A percentile compares a stretch with the other conserved stretches of the same genome.
Evolutionary conservation across 2,797 vertebrate genomes (phyloP).

Genomic region (Pseudocheirus occidentalis): DNA sequence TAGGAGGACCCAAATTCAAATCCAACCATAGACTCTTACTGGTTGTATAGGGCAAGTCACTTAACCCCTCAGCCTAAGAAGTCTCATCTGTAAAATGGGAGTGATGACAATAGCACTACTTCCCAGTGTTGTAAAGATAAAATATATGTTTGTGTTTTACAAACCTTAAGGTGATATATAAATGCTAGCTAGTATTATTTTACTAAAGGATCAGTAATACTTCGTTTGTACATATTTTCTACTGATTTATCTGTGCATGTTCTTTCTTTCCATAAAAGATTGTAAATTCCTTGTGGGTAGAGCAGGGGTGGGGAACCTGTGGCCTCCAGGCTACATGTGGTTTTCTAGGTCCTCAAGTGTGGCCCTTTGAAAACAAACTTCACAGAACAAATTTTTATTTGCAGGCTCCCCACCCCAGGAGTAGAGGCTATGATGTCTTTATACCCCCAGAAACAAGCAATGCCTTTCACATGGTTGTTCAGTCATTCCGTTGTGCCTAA

Average conservation of each 20-base stretch:
- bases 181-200: neutral
- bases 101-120: neutral
- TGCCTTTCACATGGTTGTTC: no score
- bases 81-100: constrained; percentile 47
- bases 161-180: neutral
- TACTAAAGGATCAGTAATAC: neutral
- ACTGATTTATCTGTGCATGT: no score
- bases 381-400: no score
- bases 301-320: no score
- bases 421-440: neutral
- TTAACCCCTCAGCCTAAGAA: constrained; percentile 37
- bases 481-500: no score
- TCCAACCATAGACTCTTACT: neutral
- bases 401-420: no score
- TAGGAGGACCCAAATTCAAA: neutral
- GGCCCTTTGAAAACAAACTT: no score
- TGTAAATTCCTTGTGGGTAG: neutral
- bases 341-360: no score
- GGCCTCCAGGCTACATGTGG: no score
- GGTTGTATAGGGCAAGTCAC: constrained; percentile 9
- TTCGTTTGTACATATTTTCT: neutral
- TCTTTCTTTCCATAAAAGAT: neutral
- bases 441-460: neutral
- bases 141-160: neutral
- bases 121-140: neutral